phyloP scores from a whole-genome alignment of 2,888 invertebrate genomes.

The Nomada lathburiana region DNA sequence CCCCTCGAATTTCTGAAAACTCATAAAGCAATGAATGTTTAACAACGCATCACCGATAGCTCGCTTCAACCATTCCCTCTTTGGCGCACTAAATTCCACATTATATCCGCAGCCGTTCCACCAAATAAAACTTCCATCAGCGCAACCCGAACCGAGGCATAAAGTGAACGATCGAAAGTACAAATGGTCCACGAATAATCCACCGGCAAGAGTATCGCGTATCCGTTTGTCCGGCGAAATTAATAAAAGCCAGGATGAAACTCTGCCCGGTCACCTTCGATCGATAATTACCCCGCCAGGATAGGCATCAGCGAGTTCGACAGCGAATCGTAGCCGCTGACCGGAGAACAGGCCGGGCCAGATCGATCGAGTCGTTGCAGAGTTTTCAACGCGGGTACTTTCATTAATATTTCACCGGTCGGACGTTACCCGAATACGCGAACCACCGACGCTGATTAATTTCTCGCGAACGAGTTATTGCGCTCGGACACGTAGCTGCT shows the following conservation, averaged over 20 bases:
- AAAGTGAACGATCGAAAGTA: too few species aligned
- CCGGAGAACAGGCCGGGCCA: not conserved
- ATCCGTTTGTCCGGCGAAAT: not conserved
- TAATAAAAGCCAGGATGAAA: not conserved
- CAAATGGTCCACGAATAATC: too few species aligned
- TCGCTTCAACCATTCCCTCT: too few species aligned
- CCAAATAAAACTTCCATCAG: too few species aligned
- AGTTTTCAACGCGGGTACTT: constrained; percentile 9
- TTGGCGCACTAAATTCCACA: too few species aligned
- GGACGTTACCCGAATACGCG: constrained; percentile 29
- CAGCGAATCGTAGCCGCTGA: not conserved
- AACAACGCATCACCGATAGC: too few species aligned
- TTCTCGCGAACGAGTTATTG: constrained; percentile 46
- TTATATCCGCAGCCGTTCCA: too few species aligned
- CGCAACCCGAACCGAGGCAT: too few species aligned
- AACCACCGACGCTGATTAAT: constrained; percentile 41
- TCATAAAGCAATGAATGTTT: too few species aligned
- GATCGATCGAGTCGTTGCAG: not conserved
- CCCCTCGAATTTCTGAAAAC: too few species aligned
- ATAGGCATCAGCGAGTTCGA: constrained; percentile 22
- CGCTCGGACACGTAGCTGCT: constrained; percentile 27
- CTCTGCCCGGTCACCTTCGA: not conserved
- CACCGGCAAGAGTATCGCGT: too few species aligned
- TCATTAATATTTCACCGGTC: constrained; percentile 40
- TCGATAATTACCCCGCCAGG: not conserved